A percentile compares a stretch with the other conserved stretches of the same genome.
Evolutionary conservation across 2,888 invertebrate genomes (phyloP).

Genomic region (Gymnosoma rotundatum): DNA sequence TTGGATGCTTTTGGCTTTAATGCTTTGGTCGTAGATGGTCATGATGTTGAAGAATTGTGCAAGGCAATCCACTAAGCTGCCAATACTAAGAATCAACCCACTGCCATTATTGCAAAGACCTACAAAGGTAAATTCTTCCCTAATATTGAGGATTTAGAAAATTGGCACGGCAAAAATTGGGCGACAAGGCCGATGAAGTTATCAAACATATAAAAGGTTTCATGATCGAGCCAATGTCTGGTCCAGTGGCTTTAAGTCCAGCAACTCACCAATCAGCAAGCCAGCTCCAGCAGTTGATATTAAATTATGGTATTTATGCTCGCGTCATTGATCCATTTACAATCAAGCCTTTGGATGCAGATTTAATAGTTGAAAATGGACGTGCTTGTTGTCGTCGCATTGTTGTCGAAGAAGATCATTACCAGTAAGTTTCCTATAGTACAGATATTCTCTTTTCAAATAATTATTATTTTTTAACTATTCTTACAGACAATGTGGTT

Average conservation of each 20-base stretch:
- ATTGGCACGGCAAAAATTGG: conserved; percentile 99
- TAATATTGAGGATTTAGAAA: conserved; percentile 94
- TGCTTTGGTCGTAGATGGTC: conserved; percentile 96
- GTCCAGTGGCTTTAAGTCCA: conserved; percentile 84
- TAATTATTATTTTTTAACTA: conserved; percentile 16
- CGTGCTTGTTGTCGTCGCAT: conserved; percentile 90
- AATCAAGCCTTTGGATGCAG: conserved; percentile 95
- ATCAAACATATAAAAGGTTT: conserved; percentile 86
- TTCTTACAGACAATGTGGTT: conserved; percentile 86
- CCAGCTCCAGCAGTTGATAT: conserved; percentile 90
- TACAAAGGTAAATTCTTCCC: conserved; percentile 96
- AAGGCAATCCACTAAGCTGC: conserved; percentile 94
- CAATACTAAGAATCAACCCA: conserved; percentile 90
- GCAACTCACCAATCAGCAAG: conserved; percentile 85
- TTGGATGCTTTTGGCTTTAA: conserved; percentile 95
- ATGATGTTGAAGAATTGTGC: conserved; percentile 94
- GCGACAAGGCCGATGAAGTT: conserved; percentile 89
- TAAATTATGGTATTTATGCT: conserved; percentile 89
- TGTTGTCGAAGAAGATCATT: conserved; percentile 98
- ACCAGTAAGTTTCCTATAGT: conserved; percentile 87
- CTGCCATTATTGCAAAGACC: conserved; percentile 97
- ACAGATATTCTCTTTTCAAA: neutral
- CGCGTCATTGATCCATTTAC: conserved; percentile 98
- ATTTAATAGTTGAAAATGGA: conserved; percentile 89
- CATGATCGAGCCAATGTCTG: conserved; percentile 75